Conservation (phyloP, 2,797 vertebrate species). For the Aphelocoma californica region DNA sequence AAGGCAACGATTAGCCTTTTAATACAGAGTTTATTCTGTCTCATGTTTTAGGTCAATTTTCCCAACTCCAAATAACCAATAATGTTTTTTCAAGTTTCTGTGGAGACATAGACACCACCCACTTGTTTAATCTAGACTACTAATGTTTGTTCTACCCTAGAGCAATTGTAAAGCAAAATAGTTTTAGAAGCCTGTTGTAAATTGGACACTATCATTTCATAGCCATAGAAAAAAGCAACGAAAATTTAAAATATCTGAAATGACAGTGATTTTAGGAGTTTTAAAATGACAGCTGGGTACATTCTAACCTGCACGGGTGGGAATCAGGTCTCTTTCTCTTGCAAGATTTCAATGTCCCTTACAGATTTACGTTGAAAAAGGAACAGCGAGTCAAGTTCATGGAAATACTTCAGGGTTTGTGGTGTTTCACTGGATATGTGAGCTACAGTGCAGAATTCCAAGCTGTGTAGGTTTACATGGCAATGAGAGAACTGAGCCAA, state of each 20-base stretch:
- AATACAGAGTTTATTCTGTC: background rate
- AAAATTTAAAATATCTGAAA: background rate
- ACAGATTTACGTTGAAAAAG: background rate
- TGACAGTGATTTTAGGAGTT: background rate
- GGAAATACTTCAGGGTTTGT: background rate
- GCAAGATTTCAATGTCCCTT: background rate
- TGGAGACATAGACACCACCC: background rate
- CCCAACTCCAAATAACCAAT: background rate
- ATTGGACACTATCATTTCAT: background rate
- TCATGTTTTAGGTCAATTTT: background rate
- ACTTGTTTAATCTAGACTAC: background rate
- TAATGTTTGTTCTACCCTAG: background rate
- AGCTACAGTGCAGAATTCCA: background rate
- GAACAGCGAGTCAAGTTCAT: background rate
- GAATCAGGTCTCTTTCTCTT: background rate
- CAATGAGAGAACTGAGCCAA: background rate
- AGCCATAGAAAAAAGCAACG: background rate
- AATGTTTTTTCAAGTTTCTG: background rate
- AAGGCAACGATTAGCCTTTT: background rate
- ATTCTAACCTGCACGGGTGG: background rate
- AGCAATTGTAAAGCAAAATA: background rate
- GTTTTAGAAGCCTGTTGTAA: background rate
- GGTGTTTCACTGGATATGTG: background rate
- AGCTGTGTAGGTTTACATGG: background rate
- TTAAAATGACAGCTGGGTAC: background rate